Evolutionary conservation across 2,113 vertebrate species (phyloP).

Genomic region (Apteryx mantelli): DNA sequence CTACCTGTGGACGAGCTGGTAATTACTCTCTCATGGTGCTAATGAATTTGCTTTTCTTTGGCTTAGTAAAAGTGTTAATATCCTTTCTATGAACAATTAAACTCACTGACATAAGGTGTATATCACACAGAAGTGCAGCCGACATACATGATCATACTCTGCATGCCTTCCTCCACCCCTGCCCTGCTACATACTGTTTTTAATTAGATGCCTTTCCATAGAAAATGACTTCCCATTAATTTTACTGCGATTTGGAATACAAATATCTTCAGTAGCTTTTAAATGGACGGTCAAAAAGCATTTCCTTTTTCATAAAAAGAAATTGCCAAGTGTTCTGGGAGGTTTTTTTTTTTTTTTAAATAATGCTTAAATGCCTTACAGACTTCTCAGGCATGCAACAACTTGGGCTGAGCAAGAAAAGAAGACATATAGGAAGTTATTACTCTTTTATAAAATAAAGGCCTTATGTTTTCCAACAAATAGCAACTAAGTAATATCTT

Average conservation of each 20-base stretch:
- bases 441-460: not conserved
- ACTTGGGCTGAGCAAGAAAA: not conserved
- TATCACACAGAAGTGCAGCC: not conserved
- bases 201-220: not conserved
- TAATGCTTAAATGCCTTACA: no score
- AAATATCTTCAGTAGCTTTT: not conserved
- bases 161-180: not conserved
- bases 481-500: not conserved
- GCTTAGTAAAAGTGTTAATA: not conserved
- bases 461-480: not conserved
- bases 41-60: slow-evolving; percentile 48
- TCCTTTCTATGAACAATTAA: not conserved
- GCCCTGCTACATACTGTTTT: accelerated
- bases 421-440: not conserved
- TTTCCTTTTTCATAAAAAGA: not conserved
- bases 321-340: not conserved
- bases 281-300: not conserved
- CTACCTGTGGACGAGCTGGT: slow-evolving; percentile 19
- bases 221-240: not conserved
- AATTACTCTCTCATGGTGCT: not conserved
- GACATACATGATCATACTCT: not conserved
- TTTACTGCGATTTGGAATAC: not conserved
- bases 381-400: not conserved
- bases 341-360: no score
- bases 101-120: not conserved